Base-by-base conservation (phyloP, 1,140 invertebrate genomes). In the Steinernema feltiae region DNA sequence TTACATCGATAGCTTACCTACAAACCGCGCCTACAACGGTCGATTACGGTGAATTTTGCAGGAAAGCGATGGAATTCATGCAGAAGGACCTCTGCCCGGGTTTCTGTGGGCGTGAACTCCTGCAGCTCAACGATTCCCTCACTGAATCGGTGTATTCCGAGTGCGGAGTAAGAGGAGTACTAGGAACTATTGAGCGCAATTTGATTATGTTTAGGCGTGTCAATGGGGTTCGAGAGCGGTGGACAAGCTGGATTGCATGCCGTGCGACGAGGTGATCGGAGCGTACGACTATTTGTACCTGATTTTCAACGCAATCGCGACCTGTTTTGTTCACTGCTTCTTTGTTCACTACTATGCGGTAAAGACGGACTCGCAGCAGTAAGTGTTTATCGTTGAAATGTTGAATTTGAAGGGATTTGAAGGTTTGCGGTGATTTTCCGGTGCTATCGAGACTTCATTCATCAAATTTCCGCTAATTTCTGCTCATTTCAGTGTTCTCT, bases 331-430 rank as follows among this genome's bases (percentile, higher is more conserved):
- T 7, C 53, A 63, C 53, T 63, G 53, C 53, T 63, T 63, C 24
- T 63, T 63, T 27, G 53, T 63, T 12, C 53, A 63, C 53, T 63
- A 63, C 53, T 63, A 63, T 27, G 53, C 53, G 15, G 53, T 63
- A 3, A 15, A 27, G 12, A 63, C 53, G 24, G 53, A 63, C 12
- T 63, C 53, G 7, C 53, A 63, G 24, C 53, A 63, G 53, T 63
- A 63, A 63, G 53, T 63, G n/a, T n/a, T n/a, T n/a, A n/a, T n/a
- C n/a, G n/a, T n/a, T n/a, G n/a, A n/a, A n/a, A n/a, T 46, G 7
- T 46, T 46, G 41, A 46, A 46, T 12, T 46, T 12, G 41, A 46
- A 46, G n/a, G n/a, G 41, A n/a, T n/a, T n/a, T n/a, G n/a, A n/a
- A n/a, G n/a, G n/a, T n/a, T n/a, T n/a, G n/a, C n/a, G n/a, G n/a